phyloP scores from a whole-genome alignment of 2,113 vertebrate species.

The Embiotoca jacksoni region DNA sequence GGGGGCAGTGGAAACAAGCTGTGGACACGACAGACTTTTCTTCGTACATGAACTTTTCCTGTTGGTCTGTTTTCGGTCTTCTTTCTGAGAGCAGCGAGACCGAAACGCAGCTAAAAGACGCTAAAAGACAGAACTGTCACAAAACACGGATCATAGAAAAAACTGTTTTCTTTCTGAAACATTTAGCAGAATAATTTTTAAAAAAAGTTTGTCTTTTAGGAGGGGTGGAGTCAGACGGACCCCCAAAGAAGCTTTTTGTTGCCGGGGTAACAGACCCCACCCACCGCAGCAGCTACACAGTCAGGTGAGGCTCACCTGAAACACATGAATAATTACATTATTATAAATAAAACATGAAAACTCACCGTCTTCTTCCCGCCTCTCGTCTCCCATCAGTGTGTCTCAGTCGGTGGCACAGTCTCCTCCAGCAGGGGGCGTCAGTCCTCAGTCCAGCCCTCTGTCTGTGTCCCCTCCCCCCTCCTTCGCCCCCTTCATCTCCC shows the following conservation, averaged over 20 bases:
- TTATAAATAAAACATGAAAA: too few species aligned
- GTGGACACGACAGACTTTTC: too few species aligned
- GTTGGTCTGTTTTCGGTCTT: too few species aligned
- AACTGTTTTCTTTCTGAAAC: too few species aligned
- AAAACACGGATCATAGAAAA: too few species aligned
- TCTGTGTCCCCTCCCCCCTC: slow-evolving; percentile 77
- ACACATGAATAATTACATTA: too few species aligned
- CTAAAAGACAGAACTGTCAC: too few species aligned
- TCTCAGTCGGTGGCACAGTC: slow-evolving; percentile 56
- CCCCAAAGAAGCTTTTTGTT: slow-evolving; percentile 88
- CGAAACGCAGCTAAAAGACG: too few species aligned
- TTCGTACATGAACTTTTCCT: too few species aligned
- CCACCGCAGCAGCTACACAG: slow-evolving; percentile 80
- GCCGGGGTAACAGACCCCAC: slow-evolving; percentile 83
- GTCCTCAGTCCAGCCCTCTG: slow-evolving; percentile 71
- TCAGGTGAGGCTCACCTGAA: slow-evolving; percentile 74
- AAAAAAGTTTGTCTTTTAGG: slow-evolving; percentile 62
- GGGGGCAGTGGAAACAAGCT: background rate
- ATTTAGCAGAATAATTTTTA: too few species aligned
- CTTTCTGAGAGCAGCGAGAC: too few species aligned
- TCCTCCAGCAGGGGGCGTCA: slow-evolving; percentile 64
- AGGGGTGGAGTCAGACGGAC: slow-evolving; percentile 85
- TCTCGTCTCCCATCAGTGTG: background rate
- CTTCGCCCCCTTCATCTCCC: slow-evolving; percentile 77
- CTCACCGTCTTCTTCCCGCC: background rate